phyloP scores from a whole-genome alignment of 2,888 invertebrate genomes.

The Stenotaenia linearis region DNA sequence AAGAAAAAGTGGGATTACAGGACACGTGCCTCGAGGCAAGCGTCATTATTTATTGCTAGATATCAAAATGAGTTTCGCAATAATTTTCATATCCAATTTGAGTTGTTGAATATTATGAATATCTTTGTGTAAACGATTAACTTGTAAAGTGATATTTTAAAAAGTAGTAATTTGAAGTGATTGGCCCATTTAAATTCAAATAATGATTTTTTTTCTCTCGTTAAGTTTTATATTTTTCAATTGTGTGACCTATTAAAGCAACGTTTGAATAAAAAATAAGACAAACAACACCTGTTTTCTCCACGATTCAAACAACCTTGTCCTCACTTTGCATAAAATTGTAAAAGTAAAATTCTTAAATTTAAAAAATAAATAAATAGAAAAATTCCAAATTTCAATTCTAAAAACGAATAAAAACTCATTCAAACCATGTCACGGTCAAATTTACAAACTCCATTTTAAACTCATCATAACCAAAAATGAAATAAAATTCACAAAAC shows the following conservation, averaged over 20 bases:
- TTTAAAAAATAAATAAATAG: no score
- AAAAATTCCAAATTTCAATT: no score
- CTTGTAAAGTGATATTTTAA: background rate
- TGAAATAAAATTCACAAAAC: background rate
- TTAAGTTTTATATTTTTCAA: background rate
- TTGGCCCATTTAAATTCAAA: background rate
- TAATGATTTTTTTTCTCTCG: background rate
- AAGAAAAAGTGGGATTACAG: constrained; percentile 2
- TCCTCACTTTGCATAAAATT: background rate
- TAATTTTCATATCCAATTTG: no score
- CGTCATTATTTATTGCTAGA: background rate
- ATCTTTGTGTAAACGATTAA: background rate
- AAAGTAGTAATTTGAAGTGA: background rate
- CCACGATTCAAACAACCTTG: background rate
- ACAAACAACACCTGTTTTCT: background rate
- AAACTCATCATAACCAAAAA: background rate
- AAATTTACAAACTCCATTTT: background rate
- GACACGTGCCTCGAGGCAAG: background rate
- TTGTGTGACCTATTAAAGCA: background rate
- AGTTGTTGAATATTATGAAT: no score
- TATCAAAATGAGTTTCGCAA: background rate
- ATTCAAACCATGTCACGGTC: background rate
- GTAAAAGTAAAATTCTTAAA: background rate
- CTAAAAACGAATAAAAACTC: background rate
- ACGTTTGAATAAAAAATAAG: background rate